phyloP scores from a whole-genome alignment of 2,113 vertebrate genomes.

The Solenodon paradoxus region DNA sequence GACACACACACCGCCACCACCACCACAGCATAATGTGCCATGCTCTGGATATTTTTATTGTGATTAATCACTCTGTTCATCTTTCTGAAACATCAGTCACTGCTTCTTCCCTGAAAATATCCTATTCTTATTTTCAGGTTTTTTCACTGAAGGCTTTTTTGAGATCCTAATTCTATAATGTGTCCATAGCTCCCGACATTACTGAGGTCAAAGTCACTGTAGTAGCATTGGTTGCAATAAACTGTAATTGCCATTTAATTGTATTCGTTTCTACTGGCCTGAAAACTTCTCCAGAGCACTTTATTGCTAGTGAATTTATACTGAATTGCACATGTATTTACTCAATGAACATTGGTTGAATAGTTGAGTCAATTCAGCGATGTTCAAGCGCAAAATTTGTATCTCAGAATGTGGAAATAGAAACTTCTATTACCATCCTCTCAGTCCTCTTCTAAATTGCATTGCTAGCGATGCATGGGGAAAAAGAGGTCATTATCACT shows the following conservation, averaged over 20 bases:
- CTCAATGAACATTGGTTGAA: not conserved
- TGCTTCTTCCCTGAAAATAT: not conserved
- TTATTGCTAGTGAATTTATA: not conserved
- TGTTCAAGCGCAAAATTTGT: not conserved
- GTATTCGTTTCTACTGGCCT: not conserved
- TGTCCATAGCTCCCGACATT: too few relatives aligned
- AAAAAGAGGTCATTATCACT: not conserved
- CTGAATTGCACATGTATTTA: not conserved
- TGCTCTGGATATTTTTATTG: not conserved
- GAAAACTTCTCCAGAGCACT: not conserved
- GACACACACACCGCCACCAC: too few relatives aligned
- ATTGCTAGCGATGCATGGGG: rapidly evolving
- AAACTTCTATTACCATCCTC: not conserved
- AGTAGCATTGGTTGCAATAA: too few relatives aligned
- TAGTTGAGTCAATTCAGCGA: not conserved
- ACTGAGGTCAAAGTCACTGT: too few relatives aligned
- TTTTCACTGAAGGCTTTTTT: not conserved
- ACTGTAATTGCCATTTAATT: not conserved
- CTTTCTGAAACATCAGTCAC: not conserved
- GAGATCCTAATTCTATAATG: not conserved
- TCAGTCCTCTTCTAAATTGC: not conserved
- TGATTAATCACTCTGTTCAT: not conserved
- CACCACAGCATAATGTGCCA: not conserved
- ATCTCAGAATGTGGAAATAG: not conserved
- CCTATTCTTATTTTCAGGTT: not conserved